These are phyloP conservation scores for Daktulosphaira vitifoliae DNA, from an alignment of 1,140 invertebrate species.

Conservation along the genomic window DNA sequence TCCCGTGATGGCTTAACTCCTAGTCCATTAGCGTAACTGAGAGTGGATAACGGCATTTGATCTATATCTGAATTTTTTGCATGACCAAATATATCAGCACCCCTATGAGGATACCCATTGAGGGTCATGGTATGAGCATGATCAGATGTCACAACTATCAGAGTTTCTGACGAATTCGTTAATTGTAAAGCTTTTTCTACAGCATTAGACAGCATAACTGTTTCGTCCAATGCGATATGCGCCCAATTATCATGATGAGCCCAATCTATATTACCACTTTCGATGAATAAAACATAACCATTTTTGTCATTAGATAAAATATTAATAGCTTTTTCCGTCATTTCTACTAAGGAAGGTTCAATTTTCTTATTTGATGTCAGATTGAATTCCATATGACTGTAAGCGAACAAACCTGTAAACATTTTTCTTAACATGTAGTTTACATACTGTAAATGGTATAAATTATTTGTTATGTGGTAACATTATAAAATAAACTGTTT, in stretches of 20 bases:
- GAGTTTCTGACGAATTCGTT: conserved; percentile 47
- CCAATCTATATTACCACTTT: conserved; percentile 59
- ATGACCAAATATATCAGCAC: conserved; percentile 52
- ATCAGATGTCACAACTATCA: conserved; percentile 58
- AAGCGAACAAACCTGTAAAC: conserved; percentile 35
- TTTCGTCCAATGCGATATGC: conserved; percentile 57
- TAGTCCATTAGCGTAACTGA: conserved; percentile 67
- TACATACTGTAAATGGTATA: no score
- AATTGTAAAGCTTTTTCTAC: conserved; percentile 42
- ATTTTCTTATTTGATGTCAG: conserved; percentile 39
- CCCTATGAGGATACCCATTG: conserved; percentile 58
- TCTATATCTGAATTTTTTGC: conserved; percentile 46
- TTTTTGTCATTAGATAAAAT: conserved; percentile 57
- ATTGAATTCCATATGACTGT: conserved; percentile 39
- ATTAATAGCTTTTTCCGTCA: conserved; percentile 71
- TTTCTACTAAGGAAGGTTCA: conserved; percentile 62
- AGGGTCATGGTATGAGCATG: conserved; percentile 56
- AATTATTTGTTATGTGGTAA: no score
- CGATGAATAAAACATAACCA: conserved; percentile 62
- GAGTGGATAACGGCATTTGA: conserved; percentile 58
- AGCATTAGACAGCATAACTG: conserved; percentile 57
- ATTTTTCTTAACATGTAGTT: background rate
- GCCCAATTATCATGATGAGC: conserved; percentile 59
- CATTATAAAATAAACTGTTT: no score
- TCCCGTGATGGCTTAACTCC: conserved; percentile 41